Percentiles rank a stretch among this genome's conserved stretches.
Evolutionary conservation across 2,888 invertebrate genomes (phyloP).

Genomic region (Prosapia bicincta): DNA sequence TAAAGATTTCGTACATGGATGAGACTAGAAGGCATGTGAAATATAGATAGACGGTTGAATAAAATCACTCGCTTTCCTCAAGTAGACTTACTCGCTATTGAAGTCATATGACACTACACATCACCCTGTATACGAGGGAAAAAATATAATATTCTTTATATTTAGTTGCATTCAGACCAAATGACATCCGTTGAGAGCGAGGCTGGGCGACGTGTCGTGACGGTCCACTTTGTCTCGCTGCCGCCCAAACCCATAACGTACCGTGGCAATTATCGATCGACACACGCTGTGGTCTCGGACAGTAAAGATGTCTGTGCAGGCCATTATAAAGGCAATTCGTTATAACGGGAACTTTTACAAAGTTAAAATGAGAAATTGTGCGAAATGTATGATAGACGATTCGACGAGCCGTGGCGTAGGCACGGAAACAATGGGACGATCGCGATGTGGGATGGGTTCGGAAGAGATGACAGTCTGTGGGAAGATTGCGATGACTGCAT

Average conservation of each 20-base stretch:
- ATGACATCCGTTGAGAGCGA: too few relatives aligned
- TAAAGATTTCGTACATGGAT: too few relatives aligned
- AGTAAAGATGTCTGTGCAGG: background rate
- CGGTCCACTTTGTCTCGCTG: background rate
- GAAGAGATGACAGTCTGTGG: background rate
- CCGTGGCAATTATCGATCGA: background rate
- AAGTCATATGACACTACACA: too few relatives aligned
- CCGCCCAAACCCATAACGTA: background rate
- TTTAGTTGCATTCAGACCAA: too few relatives aligned
- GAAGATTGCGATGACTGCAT: background rate
- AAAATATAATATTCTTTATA: too few relatives aligned
- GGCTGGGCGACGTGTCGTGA: too few relatives aligned
- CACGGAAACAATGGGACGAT: background rate
- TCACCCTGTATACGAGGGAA: too few relatives aligned
- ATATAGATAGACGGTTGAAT: too few relatives aligned
- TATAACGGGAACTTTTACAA: background rate
- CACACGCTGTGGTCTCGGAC: background rate
- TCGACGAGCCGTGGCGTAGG: background rate
- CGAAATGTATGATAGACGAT: background rate
- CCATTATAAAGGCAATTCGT: background rate
- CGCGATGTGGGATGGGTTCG: background rate
- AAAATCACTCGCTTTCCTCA: too few relatives aligned
- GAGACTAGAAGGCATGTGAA: too few relatives aligned
- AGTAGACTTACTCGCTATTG: too few relatives aligned
- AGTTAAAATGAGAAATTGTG: background rate